These are phyloP conservation scores for Silurus meridionalis DNA, from an alignment of 2,113 vertebrate genomes.

Conservation along the genomic window DNA sequence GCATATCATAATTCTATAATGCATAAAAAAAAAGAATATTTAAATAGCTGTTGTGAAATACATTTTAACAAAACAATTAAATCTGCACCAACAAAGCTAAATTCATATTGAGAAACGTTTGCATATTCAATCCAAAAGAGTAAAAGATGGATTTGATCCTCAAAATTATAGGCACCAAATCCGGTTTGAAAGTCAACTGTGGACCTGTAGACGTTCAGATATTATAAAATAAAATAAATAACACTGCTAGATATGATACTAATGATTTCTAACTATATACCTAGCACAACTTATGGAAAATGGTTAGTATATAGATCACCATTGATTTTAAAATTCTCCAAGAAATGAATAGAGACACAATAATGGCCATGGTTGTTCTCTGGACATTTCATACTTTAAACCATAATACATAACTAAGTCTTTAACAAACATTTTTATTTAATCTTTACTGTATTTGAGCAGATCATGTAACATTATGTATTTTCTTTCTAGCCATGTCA, in stretches of 20 bases:
- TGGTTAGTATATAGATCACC: background rate
- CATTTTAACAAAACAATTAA: background rate
- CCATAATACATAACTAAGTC: background rate
- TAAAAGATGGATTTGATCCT: background rate
- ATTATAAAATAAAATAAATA: background rate
- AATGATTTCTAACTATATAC: background rate
- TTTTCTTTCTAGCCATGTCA: conserved; percentile 82
- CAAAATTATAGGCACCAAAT: background rate
- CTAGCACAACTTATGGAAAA: background rate
- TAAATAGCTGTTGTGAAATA: background rate
- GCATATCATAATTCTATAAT: background rate
- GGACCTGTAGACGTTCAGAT: background rate
- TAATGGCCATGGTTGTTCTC: background rate
- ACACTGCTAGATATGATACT: background rate
- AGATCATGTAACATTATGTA: background rate
- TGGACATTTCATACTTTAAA: background rate
- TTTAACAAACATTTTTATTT: background rate
- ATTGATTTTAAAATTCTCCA: background rate
- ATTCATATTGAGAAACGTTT: background rate
- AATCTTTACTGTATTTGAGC: background rate
- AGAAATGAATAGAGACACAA: background rate
- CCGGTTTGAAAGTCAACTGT: background rate
- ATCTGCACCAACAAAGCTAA: background rate
- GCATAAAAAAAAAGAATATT: background rate
- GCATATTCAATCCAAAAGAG: background rate